Conservation (phyloP, 2,797 vertebrate genomes). For the Selene dorsalis region DNA sequence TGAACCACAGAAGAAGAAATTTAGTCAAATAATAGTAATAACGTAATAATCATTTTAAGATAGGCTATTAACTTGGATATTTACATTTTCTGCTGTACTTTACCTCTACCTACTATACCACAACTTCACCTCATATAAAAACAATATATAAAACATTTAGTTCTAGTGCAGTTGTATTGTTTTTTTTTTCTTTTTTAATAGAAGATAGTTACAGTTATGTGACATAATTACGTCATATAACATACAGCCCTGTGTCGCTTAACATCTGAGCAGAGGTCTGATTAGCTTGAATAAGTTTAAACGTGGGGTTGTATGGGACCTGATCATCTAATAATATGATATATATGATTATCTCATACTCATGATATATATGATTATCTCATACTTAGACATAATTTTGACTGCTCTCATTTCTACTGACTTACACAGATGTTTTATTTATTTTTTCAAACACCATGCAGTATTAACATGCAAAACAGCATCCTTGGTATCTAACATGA, state of each 20-base stretch:
- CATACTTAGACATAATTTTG: background rate
- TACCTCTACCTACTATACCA: too few relatives aligned
- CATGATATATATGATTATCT: background rate
- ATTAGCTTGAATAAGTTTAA: background rate
- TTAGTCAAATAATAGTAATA: background rate
- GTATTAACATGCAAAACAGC: constrained; percentile 25
- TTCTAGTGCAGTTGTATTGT: too few relatives aligned
- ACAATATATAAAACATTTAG: too few relatives aligned
- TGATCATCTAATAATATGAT: background rate
- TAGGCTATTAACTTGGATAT: too few relatives aligned
- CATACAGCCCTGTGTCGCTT: too few relatives aligned
- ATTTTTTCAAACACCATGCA: constrained; percentile 43
- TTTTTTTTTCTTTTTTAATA: too few relatives aligned
- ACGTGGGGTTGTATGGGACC: background rate
- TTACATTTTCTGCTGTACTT: too few relatives aligned
- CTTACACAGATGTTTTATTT: constrained; percentile 45
- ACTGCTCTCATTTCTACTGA: background rate
- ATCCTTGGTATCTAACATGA: constrained; percentile 1
- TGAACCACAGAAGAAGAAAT: too few relatives aligned
- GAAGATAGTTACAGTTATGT: too few relatives aligned
- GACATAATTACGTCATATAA: too few relatives aligned
- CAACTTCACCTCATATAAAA: too few relatives aligned
- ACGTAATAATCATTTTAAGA: background rate
- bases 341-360: background rate
- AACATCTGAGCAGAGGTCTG: background rate